Evolutionary conservation across 92 coral and sea anemone species (phyloP).

Genomic region (Parazoanthus atlanticus): DNA sequence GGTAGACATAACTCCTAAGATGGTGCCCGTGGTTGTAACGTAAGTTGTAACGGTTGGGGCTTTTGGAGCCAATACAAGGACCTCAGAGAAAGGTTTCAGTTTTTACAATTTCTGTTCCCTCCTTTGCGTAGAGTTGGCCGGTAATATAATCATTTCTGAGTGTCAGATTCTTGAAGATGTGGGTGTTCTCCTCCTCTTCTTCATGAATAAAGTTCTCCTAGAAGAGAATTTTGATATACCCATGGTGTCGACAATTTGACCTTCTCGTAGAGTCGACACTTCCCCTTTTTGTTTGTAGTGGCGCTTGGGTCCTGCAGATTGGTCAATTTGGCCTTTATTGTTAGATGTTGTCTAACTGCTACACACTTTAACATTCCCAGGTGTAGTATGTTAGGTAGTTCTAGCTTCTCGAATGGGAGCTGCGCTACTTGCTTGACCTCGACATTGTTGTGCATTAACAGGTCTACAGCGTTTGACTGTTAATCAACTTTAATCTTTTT

Average conservation of each 20-base stretch:
- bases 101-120: neutral
- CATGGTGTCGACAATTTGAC: neutral
- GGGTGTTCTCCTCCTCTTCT: neutral
- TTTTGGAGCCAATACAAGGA: constrained; percentile 8
- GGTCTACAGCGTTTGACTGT: neutral
- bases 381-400: neutral
- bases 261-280: neutral
- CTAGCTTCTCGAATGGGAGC: no score
- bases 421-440: no score
- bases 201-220: neutral
- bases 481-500: neutral
- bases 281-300: neutral
- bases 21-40: neutral
- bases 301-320: neutral
- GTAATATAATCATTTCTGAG: neutral
- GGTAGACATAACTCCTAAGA: neutral
- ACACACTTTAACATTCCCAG: neutral
- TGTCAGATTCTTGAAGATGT: neutral
- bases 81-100: constrained; percentile 4
- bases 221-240: neutral
- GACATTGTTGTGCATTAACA: neutral
- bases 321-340: neutral
- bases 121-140: neutral
- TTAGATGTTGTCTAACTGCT: neutral
- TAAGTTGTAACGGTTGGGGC: neutral